Evolutionary conservation across 2,888 invertebrate species (phyloP), one percentile per base, ranked within the genome.

Genomic region (Pterobdella sp.): DNA sequence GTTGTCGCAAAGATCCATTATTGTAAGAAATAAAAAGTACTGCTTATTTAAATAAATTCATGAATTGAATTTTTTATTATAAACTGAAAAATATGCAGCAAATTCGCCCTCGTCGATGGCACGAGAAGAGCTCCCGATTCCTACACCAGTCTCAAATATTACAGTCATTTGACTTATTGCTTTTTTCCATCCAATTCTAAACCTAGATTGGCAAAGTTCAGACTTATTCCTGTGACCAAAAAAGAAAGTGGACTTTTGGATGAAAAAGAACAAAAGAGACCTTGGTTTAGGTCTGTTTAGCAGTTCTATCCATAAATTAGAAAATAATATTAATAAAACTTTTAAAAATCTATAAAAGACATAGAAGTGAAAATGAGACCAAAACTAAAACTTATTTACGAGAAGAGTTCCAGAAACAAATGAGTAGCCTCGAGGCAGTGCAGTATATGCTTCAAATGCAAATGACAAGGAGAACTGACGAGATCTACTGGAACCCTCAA

Each of bases 401-500:
- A 69, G 65, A 49, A 4, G 76, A 75, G 64, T 77, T 74, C 69
- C 56, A 72, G 49, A 63, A 73, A 36, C 36, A 71, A 18, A 73
- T 77, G 66, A 74, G 74, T 63, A 31, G 64, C 3, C 42, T 66
- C 52, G 74, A 72, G 4, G 74, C 77, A 2, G 69, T 77, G 32
- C 68, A 63, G 35, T 77, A 77, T 73, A 60, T 67, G 52, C 72
- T 77, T 26, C 77, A 77, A 73, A 67, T 77, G 7, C 77, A 77
- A 72, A 35, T 77, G 31, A 68, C 42, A 22, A 29, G 34, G 29
- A 36, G 52, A 22, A 68, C 73, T 1, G 75, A 76, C 22, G 74
- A 70, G 29, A 60, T 49, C 32, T 60, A 64, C 14, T 77, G 77
- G 77, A 77, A 77, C 72, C 76, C 77, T 14, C 77, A 77, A 63